Base-by-base conservation (phyloP, 2,888 invertebrate genomes). In the Scrobipalpa atriplicella region DNA sequence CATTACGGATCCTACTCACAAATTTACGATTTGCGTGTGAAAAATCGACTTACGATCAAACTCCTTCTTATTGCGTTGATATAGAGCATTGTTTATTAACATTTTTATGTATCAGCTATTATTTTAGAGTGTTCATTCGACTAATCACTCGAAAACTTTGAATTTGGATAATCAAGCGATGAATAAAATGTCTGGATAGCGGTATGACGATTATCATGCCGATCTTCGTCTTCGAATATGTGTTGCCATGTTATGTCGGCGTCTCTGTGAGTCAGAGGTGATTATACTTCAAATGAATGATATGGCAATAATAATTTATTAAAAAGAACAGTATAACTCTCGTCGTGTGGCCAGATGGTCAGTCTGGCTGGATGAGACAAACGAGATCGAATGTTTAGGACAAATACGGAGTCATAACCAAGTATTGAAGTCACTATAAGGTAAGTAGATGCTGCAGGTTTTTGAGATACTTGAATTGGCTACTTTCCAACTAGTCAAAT, bases 151-250 rank as follows among this genome's bases (percentile, higher is more conserved):
- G 77, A 82, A 82, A 84, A 85, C 78, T 85, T 85, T 83, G 86
- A 87, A 88, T 82, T 84, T 81, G 77, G 77, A 81, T 86, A 87
- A 86, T 87, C 82, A 83, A 82, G 76, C 83, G 82, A 84, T 81
- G 81, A 86, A 85, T 83, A 73, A 80, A 80, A 83, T 78, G 76
- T 78, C 75, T 75, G 72, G 80, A 81, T 82, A 80, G 80, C 82
- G 78, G 79, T 67, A 75, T 56, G 72, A 78, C 73, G 75, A 81
- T 82, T 78, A 83, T 81, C 77, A 73, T 79, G 72, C 76, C 77
- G 81, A 79, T 77, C 84, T 82, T 80, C 78, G 80, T 74, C 3
- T 75, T 73, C 66, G 75, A 79, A 82, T 80, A 82, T 82, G 78
- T 77, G 76, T 72, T 85, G 73, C 83, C 87, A 89, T 87, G 86